These are phyloP conservation scores for Cyprinodon tularosa DNA, from an alignment of 2,113 vertebrate species.

Conservation along the genomic window DNA sequence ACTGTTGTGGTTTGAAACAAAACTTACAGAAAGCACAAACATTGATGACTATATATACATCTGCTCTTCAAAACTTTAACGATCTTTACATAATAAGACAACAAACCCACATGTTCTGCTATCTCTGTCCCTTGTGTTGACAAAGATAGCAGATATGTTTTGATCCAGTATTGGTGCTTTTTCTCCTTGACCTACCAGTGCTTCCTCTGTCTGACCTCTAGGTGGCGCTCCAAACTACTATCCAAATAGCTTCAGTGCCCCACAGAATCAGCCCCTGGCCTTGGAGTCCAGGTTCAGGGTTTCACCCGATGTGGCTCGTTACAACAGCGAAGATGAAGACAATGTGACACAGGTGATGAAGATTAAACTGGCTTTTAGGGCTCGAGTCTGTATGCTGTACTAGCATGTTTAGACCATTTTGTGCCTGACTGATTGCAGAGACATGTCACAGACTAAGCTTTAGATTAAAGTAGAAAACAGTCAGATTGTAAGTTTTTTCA, in stretches of 20 bases:
- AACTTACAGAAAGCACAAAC: too few species aligned
- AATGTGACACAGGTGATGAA: conserved; percentile 89
- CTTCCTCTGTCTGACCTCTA: conserved; percentile 52
- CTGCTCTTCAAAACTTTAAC: too few species aligned
- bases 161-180: background rate
- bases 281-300: conserved; percentile 69
- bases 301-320: conserved; percentile 85
- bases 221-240: conserved; percentile 96
- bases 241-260: conserved; percentile 94
- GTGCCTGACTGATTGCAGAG: too few species aligned
- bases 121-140: background rate
- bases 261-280: conserved; percentile 73
- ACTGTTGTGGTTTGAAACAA: background rate
- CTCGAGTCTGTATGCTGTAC: background rate
- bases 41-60: too few species aligned
- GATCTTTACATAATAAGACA: too few species aligned
- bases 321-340: conserved; percentile 87
- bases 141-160: background rate
- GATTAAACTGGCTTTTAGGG: fast-evolving
- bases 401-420: too few species aligned
- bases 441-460: too few species aligned
- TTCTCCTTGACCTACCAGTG: background rate
- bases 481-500: too few species aligned
- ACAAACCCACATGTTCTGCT: background rate
- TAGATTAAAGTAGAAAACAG: too few species aligned